These are phyloP conservation scores for Coecobrya sp. DNA, from an alignment of 2,888 invertebrate genomes.

Conservation along the genomic window DNA sequence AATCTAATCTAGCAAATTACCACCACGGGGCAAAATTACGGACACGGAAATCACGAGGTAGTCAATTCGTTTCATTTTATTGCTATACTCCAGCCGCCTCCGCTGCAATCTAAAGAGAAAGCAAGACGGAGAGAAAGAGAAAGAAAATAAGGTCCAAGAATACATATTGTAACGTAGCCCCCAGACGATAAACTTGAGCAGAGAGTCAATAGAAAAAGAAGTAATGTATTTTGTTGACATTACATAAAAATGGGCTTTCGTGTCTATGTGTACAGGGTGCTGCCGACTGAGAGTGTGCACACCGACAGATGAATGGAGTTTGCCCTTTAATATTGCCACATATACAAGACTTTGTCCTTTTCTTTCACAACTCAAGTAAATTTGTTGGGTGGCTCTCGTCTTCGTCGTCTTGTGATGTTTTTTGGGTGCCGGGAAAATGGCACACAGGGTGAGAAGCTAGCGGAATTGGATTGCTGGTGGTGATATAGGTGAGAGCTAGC, in stretches of 20 bases:
- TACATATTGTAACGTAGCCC: background rate
- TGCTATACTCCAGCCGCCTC: background rate
- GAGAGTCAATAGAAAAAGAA: slow-evolving; percentile 3
- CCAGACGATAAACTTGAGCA: slow-evolving; percentile 1
- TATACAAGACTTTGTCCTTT: too few species aligned
- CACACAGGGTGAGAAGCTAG: background rate
- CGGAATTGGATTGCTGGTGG: background rate
- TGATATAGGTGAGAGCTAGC: background rate
- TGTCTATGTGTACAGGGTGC: too few species aligned
- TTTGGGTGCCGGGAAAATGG: too few species aligned
- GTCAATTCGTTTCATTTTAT: slow-evolving; percentile 6
- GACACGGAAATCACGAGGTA: background rate
- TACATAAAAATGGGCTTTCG: background rate
- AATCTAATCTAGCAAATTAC: background rate
- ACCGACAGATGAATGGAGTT: background rate
- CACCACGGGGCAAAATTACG: background rate
- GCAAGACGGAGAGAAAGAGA: background rate
- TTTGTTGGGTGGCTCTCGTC: background rate
- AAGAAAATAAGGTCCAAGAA: background rate
- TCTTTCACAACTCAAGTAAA: too few species aligned
- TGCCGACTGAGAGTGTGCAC: background rate
- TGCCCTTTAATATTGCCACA: too few species aligned
- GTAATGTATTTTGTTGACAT: slow-evolving; percentile 27
- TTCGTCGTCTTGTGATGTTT: too few species aligned
- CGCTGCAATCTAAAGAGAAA: background rate